Evolutionary conservation across 2,888 invertebrate species (phyloP), one percentile per base, ranked within the genome.

Genomic region (Phanerotoma sp.): DNA sequence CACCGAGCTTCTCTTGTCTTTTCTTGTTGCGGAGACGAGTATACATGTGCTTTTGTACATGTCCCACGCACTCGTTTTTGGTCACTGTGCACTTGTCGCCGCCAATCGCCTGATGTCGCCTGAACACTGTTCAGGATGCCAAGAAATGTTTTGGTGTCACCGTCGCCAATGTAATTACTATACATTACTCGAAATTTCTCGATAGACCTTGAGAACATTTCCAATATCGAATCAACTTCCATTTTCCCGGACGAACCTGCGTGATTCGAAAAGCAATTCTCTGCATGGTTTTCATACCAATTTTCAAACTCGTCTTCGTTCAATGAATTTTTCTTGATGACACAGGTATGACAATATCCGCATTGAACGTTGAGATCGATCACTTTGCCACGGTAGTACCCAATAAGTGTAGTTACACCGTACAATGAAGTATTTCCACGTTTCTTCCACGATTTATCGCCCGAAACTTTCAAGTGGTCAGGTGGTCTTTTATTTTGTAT

Each of bases 361-460:
- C 57, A 54, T 63, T 62, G 61, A 3, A 66, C 61, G 4, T 51
- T 35, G 4, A 64, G 48, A 56, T 66, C 61, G 18, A 64, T 38
- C n/a, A 65, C 57, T 62, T 63, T 63, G 15, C 61, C 62, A 15
- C 45, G 51, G 28, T 51, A 60, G 40, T 59, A 56, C 20, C 53
- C 62, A 21, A 62, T 63, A 3, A 66, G 55, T 13, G 62, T 60
- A 30, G 63, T 57, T 30, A 62, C 61, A 47, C 66, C 64, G 56
- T 49, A 66, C 40, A 67, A 44, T 11, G 64, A 65, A 28, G 22
- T 58, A 44, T 59, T 63, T n/a, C 62, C 63, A 7, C 61, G 62
- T 41, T 64, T 64, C 16, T 64, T 62, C 63, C 64, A 65, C 1
- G 62, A 59, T 50, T 62, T 63, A 61, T 68, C 66, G 38, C 65